Evolutionary conservation across 1,140 invertebrate species (phyloP).

Genomic region (Babylonia areolata): DNA sequence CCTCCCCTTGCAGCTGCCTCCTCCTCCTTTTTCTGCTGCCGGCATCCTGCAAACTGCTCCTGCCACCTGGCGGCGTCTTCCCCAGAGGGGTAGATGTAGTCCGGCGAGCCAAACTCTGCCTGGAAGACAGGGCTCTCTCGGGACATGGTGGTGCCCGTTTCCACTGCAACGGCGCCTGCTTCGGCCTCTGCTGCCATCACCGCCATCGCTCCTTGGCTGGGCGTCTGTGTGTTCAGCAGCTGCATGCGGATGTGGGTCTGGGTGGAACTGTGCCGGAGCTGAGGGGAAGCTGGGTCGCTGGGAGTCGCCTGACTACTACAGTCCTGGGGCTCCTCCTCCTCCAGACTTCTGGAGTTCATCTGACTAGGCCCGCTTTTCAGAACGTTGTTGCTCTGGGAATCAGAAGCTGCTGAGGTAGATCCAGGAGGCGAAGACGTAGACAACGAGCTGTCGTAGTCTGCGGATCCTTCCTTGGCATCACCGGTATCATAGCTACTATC

Average conservation of each 20-base stretch:
- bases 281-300: too few species aligned
- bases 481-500: too few species aligned
- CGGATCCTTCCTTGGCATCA: too few species aligned
- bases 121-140: neutral
- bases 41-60: neutral
- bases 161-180: neutral
- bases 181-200: neutral
- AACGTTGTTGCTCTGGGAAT: too few species aligned
- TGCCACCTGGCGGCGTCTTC: neutral
- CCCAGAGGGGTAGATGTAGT: neutral
- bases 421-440: too few species aligned
- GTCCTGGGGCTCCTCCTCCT: too few species aligned
- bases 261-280: neutral
- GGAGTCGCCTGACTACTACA: too few species aligned
- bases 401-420: too few species aligned
- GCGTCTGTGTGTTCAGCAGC: neutral
- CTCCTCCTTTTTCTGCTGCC: neutral
- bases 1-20: neutral
- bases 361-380: too few species aligned
- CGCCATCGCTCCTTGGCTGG: too few species aligned
- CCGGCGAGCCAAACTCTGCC: constrained; percentile 16
- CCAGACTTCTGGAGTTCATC: too few species aligned
- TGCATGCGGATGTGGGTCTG: neutral
- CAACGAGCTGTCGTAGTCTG: too few species aligned
- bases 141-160: neutral